Percentiles rank a stretch among this genome's conserved stretches.
Conservation (phyloP, 2,797 vertebrate species). For the Anguilla obscura region DNA sequence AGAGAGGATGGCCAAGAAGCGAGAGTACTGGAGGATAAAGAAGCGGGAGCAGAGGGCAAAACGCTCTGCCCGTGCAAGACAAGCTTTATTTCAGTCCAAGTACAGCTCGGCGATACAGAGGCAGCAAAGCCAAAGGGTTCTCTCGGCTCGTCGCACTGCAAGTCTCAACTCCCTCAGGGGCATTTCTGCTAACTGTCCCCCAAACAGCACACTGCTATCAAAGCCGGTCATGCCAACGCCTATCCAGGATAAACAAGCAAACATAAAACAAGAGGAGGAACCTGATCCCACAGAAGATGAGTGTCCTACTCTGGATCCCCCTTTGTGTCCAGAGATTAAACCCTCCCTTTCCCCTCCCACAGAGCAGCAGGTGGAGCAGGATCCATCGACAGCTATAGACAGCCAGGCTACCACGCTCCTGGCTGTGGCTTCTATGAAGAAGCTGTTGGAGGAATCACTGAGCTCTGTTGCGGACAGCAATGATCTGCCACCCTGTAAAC, state of each 20-base stretch:
- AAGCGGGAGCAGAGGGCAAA: conserved; percentile 74
- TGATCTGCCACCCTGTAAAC: conserved; percentile 38
- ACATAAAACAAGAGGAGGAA: conserved; percentile 63
- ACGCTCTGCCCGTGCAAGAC: conserved; percentile 55
- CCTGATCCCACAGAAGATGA: conserved; percentile 54
- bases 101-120: conserved; percentile 50
- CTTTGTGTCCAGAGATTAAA: conserved; percentile 61
- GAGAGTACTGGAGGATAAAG: conserved; percentile 73
- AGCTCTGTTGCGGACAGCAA: conserved; percentile 61
- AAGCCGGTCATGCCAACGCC: conserved; percentile 22
- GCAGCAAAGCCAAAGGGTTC: conserved; percentile 51
- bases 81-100: conserved; percentile 51
- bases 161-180: not conserved
- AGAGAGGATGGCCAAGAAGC: conserved; percentile 66
- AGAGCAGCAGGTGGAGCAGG: conserved; percentile 55
- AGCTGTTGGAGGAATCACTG: conserved; percentile 73
- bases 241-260: conserved; percentile 30
- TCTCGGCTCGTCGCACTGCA: conserved; percentile 12
- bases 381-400: conserved; percentile 57
- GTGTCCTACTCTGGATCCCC: conserved; percentile 51
- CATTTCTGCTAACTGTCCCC: conserved; percentile 3
- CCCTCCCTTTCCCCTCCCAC: conserved; percentile 45
- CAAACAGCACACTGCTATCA: conserved; percentile 24
- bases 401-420: conserved; percentile 71
- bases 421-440: conserved; percentile 78